These are phyloP conservation scores for Stictocephala bisonia DNA, from an alignment of 2,888 invertebrate genomes.

Conservation along the genomic window DNA sequence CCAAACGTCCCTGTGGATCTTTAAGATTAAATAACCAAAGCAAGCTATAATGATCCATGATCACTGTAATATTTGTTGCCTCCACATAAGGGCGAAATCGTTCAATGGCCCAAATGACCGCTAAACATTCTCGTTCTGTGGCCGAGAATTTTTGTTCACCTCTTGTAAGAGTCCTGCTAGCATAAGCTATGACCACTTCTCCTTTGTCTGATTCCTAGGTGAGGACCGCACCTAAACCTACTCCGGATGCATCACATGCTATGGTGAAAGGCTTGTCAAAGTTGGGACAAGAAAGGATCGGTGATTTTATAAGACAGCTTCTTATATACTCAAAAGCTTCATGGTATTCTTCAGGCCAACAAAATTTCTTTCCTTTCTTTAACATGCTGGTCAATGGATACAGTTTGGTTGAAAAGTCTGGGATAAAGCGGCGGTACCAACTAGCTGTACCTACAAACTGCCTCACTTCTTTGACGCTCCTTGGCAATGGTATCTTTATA, in stretches of 20 bases:
- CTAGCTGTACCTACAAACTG: constrained; percentile 4
- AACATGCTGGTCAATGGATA: constrained; percentile 1
- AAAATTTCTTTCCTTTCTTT: background rate
- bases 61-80: constrained; percentile 49
- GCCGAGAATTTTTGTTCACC: constrained; percentile 54
- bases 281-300: constrained; percentile 51
- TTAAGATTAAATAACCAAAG: constrained; percentile 51
- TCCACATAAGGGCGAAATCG: constrained; percentile 56
- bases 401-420: background rate
- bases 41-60: constrained; percentile 17
- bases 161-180: constrained; percentile 51
- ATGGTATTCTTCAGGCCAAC: background rate
- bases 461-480: background rate
- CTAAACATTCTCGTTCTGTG: constrained; percentile 55
- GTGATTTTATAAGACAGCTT: constrained; percentile 34
- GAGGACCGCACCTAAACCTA: constrained; percentile 50
- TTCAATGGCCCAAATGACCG: constrained; percentile 54
- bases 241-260: constrained; percentile 50
- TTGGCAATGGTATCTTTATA: background rate
- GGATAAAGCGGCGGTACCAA: constrained; percentile 26
- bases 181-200: constrained; percentile 56
- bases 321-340: constrained; percentile 4
- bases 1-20: constrained; percentile 49
- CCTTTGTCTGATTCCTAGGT: constrained; percentile 52
- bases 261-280: constrained; percentile 47